Evolutionary conservation across 2,888 invertebrate species (phyloP), one percentile per base, ranked within the genome.

Genomic region (Phragmatobia fuliginosa): DNA sequence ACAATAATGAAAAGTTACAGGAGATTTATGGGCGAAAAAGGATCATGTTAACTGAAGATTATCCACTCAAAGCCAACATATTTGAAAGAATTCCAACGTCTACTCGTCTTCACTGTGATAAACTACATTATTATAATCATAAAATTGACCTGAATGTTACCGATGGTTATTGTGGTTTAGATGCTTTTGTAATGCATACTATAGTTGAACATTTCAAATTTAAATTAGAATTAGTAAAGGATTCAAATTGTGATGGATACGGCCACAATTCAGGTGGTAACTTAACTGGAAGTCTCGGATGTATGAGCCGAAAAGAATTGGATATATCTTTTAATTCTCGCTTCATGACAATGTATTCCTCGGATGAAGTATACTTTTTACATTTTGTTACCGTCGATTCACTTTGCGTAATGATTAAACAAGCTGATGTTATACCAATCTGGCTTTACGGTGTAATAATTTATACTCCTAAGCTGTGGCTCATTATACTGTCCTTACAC

Each of bases 241-340:
- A 83, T 16, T 49, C 78, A 1, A 61, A 66, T 8, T 83, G 81
- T 64, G 52, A 77, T 32, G 71, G 33, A 33, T 90, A 85, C 60
- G 90, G 91, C 0, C 88, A 83, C 41, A 75, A 68, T 14, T 52
- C 67, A 0, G 61, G 56, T 1, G 66, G 78, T 5, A 80, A 83
- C 6, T 66, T 74, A 6, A 84, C 80, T 4, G 90, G 90, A 0
- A 86, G 85, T 66, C 82, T 91, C 25, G 87, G 87, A 2, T 84
- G 87, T 62, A 73, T 90, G 1, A 41, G 85, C 25, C 74, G 79
- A 2, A 71, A 80, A 10, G 77, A 86, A 45, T 71, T 89, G 33
- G 91, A 91, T 62, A 83, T 91, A 69, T 91, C 91, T 0, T 91
- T 91, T 45, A 90, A 91, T 77, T 89, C 91, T 4, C 84, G 91